phyloP scores from a whole-genome alignment of 2,797 vertebrate species.

The Lacerta viridis region DNA sequence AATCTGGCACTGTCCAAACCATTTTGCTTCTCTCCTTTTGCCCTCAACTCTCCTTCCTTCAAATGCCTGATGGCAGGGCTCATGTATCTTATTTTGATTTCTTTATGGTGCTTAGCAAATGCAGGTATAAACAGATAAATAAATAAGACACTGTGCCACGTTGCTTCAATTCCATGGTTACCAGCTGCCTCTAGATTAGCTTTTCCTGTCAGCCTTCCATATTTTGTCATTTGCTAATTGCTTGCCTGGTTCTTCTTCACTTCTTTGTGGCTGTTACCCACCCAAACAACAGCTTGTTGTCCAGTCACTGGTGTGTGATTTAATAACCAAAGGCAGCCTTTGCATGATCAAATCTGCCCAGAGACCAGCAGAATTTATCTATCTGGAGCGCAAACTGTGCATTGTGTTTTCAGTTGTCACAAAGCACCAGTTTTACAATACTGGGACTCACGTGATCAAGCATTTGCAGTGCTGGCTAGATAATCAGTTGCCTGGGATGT shows the following conservation, averaged over 20 bases:
- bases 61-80: background rate
- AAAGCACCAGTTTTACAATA: background rate
- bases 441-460: background rate
- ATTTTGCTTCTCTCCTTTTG: background rate
- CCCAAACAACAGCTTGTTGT: background rate
- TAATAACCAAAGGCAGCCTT: background rate
- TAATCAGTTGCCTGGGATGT: background rate
- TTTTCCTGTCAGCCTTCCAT: background rate
- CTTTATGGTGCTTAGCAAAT: background rate
- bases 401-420: background rate
- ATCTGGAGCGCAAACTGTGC: background rate
- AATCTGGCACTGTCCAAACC: background rate
- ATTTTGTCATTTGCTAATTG: background rate
- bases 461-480: background rate
- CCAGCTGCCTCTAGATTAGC: background rate
- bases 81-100: background rate
- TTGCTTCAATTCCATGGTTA: background rate
- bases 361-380: background rate
- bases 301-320: background rate
- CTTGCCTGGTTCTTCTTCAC: background rate
- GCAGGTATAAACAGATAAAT: background rate
- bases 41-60: background rate
- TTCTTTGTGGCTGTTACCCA: background rate
- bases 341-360: background rate
- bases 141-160: background rate